A percentile compares a stretch with the other conserved stretches of the same genome.
Conservation (phyloP, 2,888 invertebrate species). For the Ypsolopha sequella region DNA sequence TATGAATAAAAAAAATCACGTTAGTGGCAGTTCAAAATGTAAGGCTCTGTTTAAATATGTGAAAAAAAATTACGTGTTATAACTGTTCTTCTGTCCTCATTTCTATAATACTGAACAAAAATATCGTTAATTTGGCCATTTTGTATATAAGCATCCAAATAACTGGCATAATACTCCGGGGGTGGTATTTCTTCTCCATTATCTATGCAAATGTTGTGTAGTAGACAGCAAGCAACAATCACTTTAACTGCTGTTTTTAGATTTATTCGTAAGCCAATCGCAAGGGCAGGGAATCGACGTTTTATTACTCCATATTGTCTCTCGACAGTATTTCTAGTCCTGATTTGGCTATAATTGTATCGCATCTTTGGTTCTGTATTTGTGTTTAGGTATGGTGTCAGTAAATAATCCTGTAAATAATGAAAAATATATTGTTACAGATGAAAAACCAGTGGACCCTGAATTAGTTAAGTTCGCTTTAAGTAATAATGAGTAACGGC, state of each 20-base stretch:
- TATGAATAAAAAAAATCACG: too few species aligned
- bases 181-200: too few species aligned
- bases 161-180: too few species aligned
- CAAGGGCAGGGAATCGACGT: conserved; percentile 20
- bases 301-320: conserved; percentile 20
- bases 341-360: conserved; percentile 14
- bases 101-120: too few species aligned
- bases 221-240: conserved; percentile 12
- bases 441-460: neutral
- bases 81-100: too few species aligned
- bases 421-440: neutral
- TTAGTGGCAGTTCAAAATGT: too few species aligned
- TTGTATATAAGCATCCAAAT: too few species aligned
- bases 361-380: conserved; percentile 5
- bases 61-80: too few species aligned
- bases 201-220: conserved; percentile 13
- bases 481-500: too few species aligned
- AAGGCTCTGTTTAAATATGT: too few species aligned
- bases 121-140: too few species aligned
- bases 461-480: neutral
- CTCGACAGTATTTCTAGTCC: conserved; percentile 14
- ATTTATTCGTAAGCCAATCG: conserved; percentile 18
- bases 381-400: conserved; percentile 13
- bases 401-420: conserved; percentile 7
- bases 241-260: conserved; percentile 10